Percentiles rank a stretch among this genome's conserved stretches.
These are phyloP conservation scores for Rhinoptilus africanus DNA, from an alignment of 2,113 vertebrate genomes.

Conservation along the genomic window DNA sequence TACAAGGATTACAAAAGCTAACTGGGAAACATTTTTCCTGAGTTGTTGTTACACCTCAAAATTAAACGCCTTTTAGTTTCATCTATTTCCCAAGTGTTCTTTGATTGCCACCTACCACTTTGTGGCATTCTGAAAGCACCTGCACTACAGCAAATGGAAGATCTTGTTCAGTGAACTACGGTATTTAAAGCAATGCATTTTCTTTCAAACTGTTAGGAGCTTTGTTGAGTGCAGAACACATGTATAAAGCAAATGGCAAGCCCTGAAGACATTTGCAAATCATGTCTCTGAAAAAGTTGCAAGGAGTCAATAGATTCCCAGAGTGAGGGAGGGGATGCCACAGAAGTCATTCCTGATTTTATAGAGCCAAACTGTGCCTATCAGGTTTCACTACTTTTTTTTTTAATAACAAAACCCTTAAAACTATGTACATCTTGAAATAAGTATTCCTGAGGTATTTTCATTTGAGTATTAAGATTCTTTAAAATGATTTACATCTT, in stretches of 20 bases:
- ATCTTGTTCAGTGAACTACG: neutral
- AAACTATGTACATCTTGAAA: neutral
- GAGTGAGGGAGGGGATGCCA: neutral
- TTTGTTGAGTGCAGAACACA: neutral
- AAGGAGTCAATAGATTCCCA: neutral
- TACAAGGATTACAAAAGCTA: neutral
- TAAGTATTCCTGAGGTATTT: neutral
- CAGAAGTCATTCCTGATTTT: neutral
- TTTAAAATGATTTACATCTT: neutral
- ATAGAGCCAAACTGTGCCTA: neutral
- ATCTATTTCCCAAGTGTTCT: neutral
- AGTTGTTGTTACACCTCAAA: neutral
- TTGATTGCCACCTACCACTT: neutral
- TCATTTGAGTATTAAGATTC: neutral
- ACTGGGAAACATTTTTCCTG: neutral
- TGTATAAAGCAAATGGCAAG: neutral
- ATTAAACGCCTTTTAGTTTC: neutral
- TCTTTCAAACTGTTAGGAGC: neutral
- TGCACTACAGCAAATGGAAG: neutral
- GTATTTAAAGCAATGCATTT: neutral
- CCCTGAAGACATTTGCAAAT: neutral
- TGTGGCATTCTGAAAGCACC: neutral
- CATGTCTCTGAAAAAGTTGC: neutral
- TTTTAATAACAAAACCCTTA: neutral
- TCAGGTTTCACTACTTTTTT: neutral